phyloP scores from a whole-genome alignment of 2,113 vertebrate species.

The Marmota flaviventris region DNA sequence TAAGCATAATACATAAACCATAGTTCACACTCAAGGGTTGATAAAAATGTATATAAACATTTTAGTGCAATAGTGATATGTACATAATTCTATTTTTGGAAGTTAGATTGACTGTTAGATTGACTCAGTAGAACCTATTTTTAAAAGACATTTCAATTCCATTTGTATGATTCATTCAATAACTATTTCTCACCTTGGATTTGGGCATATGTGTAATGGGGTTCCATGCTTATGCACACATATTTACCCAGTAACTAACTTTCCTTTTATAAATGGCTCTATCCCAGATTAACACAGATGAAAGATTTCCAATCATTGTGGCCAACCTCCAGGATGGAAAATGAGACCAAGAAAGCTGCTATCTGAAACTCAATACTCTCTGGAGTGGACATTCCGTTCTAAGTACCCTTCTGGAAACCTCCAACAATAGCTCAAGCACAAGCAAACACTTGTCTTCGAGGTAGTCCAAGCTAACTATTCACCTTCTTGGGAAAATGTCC shows the following conservation, averaged over 20 bases:
- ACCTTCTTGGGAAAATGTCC: constrained; percentile 57
- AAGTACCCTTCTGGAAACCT: constrained; percentile 61
- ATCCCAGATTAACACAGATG: constrained; percentile 71
- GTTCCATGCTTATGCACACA: constrained; percentile 29
- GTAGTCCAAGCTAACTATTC: constrained; percentile 18
- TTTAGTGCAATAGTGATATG: neutral
- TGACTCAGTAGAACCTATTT: constrained; percentile 27
- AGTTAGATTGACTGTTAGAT: neutral
- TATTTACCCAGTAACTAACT: constrained; percentile 69
- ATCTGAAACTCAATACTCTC: constrained; percentile 73
- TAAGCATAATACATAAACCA: neutral
- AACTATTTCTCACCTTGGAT: constrained; percentile 63
- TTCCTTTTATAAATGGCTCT: constrained; percentile 73
- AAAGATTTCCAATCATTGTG: constrained; percentile 64
- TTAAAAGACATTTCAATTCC: constrained; percentile 46
- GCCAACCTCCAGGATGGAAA: constrained; percentile 62
- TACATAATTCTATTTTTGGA: too few species aligned
- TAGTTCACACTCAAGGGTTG: neutral
- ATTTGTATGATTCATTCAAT: constrained; percentile 49
- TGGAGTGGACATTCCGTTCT: constrained; percentile 79
- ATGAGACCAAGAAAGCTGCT: constrained; percentile 63
- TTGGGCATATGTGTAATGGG: constrained; percentile 7
- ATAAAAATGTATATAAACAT: constrained; percentile 38
- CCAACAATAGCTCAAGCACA: constrained; percentile 78
- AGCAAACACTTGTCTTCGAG: constrained; percentile 62